Base-by-base conservation (phyloP, 2,113 vertebrate species). In the Petrocephalus microphthalmus region DNA sequence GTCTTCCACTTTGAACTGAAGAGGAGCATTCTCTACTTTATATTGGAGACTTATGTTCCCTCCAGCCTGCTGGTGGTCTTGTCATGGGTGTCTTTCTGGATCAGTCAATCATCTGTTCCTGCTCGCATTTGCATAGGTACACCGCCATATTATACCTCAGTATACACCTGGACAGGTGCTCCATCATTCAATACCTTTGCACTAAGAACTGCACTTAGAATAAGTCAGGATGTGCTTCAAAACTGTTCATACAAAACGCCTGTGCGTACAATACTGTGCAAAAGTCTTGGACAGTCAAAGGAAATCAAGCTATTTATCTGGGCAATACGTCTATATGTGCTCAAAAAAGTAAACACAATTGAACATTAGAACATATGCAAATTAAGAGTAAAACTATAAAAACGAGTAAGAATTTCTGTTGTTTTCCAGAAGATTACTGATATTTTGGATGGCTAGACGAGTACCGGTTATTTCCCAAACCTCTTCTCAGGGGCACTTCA, bases 11-110 rank as follows among this genome's bases (percentile, higher is more conserved):
- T 98, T 89, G 94, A 97, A 90, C 94, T 98, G 89, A 97, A 96
- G 92, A 96, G 97, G 91, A 98, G 97, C 93, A 97, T 98, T 89
- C 93, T 98, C 47, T 97, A 97, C 92, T 98, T 98, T 90, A 97
- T 98, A 91, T 91, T 97, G 74, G 97, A 98, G 93, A 97, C 97
- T 0, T 98, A 98, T 0, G 97, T 98, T 1, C 97, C 97, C 54
- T 98, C 97, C 3, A 97, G 96, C 91, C 94, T 97, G 19, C 93
- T 98, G 84, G 97, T 98, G 15, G 97, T 97, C 7, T 96, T 98
- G 78, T 98, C 97, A 8, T 97, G 97, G 97, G 97, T 98, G 6
- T 98, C 97, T 0, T 98, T 98, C 92, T 98, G 97, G 97, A 98
- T 98, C 90, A 97, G 97, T 29, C 94, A 97, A 88, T 96, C 97